A percentile compares a stretch with the other conserved stretches of the same genome.
Evolutionary conservation across 2,113 vertebrate genomes (phyloP).

Genomic region (Dolichotis patagonum): DNA sequence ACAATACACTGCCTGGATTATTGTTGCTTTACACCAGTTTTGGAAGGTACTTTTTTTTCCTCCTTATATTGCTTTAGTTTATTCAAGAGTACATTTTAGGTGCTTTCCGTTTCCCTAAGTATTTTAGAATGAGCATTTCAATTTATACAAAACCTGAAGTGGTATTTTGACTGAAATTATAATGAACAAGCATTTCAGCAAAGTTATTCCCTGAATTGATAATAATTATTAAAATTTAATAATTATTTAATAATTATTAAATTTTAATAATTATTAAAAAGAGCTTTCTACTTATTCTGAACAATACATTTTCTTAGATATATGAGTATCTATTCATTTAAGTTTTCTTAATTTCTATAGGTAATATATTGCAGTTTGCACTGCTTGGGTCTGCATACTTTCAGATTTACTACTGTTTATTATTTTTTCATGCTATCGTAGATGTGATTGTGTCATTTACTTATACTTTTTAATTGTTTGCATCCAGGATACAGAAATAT

Average conservation of each 20-base stretch:
- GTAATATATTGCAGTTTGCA: background rate
- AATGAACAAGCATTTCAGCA: background rate
- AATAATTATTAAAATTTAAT: too few relatives aligned
- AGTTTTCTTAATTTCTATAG: background rate
- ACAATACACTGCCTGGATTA: background rate
- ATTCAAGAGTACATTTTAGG: background rate
- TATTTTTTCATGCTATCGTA: background rate
- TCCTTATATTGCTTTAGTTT: too few relatives aligned
- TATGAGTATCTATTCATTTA: background rate
- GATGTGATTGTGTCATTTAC: background rate
- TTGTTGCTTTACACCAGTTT: background rate
- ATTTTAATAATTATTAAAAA: background rate
- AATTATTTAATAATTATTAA: background rate
- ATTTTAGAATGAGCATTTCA: background rate
- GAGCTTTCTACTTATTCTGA: background rate
- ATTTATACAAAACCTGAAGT: background rate
- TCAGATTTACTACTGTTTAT: background rate
- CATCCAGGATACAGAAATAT: background rate
- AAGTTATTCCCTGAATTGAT: background rate
- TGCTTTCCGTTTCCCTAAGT: background rate
- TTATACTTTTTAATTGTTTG: background rate
- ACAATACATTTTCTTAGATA: background rate
- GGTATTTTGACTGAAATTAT: background rate
- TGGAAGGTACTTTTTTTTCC: background rate
- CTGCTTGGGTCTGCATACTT: background rate